phyloP scores from a whole-genome alignment of 2,797 vertebrate species.

The Meriones psammophilus region DNA sequence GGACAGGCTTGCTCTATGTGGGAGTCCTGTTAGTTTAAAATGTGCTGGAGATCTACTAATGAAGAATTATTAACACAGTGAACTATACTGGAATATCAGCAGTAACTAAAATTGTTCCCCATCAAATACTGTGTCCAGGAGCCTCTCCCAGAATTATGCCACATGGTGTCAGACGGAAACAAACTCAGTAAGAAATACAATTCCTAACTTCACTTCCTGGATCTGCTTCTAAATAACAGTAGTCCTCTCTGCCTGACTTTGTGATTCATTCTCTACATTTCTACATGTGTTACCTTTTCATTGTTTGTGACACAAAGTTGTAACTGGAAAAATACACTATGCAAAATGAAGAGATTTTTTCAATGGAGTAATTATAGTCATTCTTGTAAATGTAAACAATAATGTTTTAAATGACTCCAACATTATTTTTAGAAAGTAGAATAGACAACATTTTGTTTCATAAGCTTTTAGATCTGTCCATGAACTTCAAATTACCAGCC shows the following conservation, averaged over 20 bases:
- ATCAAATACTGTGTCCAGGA: neutral
- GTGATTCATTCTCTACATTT: neutral
- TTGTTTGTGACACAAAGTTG: neutral
- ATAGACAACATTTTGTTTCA: neutral
- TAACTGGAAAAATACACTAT: constrained; percentile 62
- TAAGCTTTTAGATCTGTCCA: constrained; percentile 32
- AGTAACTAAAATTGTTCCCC: neutral
- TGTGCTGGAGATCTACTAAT: neutral
- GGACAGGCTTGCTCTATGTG: neutral
- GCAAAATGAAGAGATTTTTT: neutral
- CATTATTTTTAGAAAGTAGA: constrained; percentile 28
- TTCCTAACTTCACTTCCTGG: neutral
- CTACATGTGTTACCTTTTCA: neutral
- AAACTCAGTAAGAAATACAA: neutral
- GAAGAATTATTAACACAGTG: neutral
- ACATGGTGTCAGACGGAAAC: neutral
- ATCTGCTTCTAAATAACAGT: neutral
- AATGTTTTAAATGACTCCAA: neutral
- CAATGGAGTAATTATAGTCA: neutral
- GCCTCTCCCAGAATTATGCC: neutral
- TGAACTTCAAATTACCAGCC: constrained; percentile 29
- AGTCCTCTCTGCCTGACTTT: neutral
- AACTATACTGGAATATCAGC: neutral
- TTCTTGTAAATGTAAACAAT: neutral
- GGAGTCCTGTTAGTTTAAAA: neutral